Evolutionary conservation across 2,888 invertebrate species (phyloP), one percentile per base, ranked within the genome.

Genomic region (Napeogenes sylphis): DNA sequence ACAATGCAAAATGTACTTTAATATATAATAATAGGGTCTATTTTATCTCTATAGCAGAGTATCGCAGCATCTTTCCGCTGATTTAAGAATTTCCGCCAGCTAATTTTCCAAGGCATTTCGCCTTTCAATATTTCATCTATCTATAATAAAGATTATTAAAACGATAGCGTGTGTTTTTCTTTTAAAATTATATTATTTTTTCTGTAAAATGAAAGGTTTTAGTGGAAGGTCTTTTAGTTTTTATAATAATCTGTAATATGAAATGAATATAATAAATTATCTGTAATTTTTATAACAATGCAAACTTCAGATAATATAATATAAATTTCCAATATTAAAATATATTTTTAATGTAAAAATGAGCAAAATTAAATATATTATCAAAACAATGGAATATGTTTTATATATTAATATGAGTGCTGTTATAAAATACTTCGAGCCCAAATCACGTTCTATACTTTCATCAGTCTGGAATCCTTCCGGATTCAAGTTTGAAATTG

Each of bases 61-160:
- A 74, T 73, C 72, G 51, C 10, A 21, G 10, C 59, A 73, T 73
- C 73, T 72, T 74, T 73, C 70, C 70, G 68, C 66, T 68, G 65
- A 70, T 66, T 68, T 67, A 68, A 66, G 62, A 67, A 69, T 70
- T 65, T 66, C 51, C 63, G 60, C 65, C 63, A 61, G 69, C 67
- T 72, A 72, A 73, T 73, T 72, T 73, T 72, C 71, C 73, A 65
- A 62, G 58, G 66, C 73, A 70, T 69, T 70, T 69, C 66, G 58
- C 70, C 64, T 65, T 67, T 64, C 65, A 61, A 67, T 67, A 65
- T 67, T 67, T 62, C 67, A 68, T 65, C 63, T 61, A 56, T 59
- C 56, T 33, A 45, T 45, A 53, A 38, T 33, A 54, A 55, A 59
- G 59, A 55, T 62, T 64, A 64, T 63, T 58, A 58, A 51, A 58